These are phyloP conservation scores for Thelaira solivaga DNA, from an alignment of 2,888 invertebrate species.

Conservation along the genomic window DNA sequence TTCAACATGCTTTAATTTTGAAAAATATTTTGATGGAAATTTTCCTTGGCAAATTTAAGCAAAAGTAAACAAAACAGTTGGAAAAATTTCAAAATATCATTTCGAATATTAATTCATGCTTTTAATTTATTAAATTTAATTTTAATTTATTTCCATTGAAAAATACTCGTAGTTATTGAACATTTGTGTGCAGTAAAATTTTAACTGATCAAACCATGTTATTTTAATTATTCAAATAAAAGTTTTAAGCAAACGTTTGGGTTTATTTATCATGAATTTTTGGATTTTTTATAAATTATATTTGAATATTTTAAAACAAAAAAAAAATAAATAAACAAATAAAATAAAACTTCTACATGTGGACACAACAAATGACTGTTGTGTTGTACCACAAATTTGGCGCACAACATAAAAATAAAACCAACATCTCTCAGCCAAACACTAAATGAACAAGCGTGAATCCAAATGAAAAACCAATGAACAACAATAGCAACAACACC, in stretches of 20 bases:
- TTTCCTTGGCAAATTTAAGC: too few species aligned
- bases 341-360: constrained; percentile 7
- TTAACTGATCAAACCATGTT: neutral
- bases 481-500: constrained; percentile 15
- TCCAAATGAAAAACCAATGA: constrained; percentile 37
- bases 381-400: constrained; percentile 57
- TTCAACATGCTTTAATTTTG: too few species aligned
- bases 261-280: neutral
- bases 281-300: too few species aligned
- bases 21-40: too few species aligned
- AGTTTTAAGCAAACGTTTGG: neutral
- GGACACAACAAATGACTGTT: constrained; percentile 44
- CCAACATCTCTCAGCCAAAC: constrained; percentile 27
- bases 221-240: constrained; percentile 23
- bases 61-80: too few species aligned
- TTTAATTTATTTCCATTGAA: neutral
- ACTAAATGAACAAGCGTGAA: constrained; percentile 37
- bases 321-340: too few species aligned
- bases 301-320: too few species aligned
- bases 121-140: too few species aligned
- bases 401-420: constrained; percentile 50
- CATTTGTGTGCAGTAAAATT: neutral
- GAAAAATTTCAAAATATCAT: too few species aligned
- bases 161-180: too few species aligned
- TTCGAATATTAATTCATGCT: too few species aligned